Base-by-base conservation (phyloP, 2,797 vertebrate species). In the Trachops cirrhosus region DNA sequence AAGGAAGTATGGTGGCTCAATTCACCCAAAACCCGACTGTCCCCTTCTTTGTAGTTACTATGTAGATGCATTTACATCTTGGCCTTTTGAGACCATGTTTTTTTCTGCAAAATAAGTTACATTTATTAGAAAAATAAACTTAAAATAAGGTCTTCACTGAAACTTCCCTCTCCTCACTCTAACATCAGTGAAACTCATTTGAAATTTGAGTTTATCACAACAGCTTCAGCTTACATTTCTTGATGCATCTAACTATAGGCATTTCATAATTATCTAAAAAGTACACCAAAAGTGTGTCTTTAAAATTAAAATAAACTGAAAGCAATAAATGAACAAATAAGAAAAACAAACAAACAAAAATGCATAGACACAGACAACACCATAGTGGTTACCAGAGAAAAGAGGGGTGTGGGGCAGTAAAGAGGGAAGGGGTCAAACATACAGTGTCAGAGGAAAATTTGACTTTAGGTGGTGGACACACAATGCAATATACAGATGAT, bases 111-210 rank as follows among this genome's bases (percentile, higher is more conserved):
- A 95, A 92, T 93, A 89, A 93, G 91, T 91, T 59, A 67, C 26
- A 75, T 73, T 80, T 54, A 50, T 34, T 70, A 41, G 75, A 54
- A 93, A 96, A 90, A 48, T 74, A 89, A 91, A 85, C 41, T 92
- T 80, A 91, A 79, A 95, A 90, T 74, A 91, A 82, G 90, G 84
- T 82, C 73, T 86, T 93, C 67, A 91, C 94, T 94, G 79, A 90
- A 19, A 9, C 46, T 46, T 50, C 54, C 22, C 10, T 48, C 59
- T 62, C 34, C 34, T 48, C 50, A 54, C 50, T 70, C n/a, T 54
- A 57, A 75, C n/a, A 86, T 71, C 86, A 92, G 21, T 32, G 54
- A 39, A 44, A 90, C 1, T 24, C 86, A 41, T 75, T 74, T 73
- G 32, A 87, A 83, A 71, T 91, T 80, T 87, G 71, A 88, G 67